Base-by-base conservation (phyloP, 2,113 vertebrate genomes). In the Agelaius phoeniceus region DNA sequence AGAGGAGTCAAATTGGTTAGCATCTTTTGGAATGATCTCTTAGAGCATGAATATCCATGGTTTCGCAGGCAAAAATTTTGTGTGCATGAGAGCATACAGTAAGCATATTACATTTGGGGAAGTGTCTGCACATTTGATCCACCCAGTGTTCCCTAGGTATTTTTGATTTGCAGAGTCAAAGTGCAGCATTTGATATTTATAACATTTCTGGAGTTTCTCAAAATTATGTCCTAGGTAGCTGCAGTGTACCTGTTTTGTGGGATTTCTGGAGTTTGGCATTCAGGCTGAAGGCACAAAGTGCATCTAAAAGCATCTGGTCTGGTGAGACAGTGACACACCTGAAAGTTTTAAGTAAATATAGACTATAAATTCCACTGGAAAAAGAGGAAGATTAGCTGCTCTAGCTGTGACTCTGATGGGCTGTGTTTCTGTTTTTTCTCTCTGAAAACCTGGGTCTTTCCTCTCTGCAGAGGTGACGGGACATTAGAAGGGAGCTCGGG, bases 331-430 rank as follows among this genome's bases (percentile, higher is more conserved):
- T 35, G 58, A 63, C 23, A 67, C 3, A 55, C 3, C 6, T 39
- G 21, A 4, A 72, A 46, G n/a, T 31, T 37, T 18, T 3, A 71
- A 46, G n/a, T 31, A 86, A 63, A 46, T 65, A 48, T 2, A 37
- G 2, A 13, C 4, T 30, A 27, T 18, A 72, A 5, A 6, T 73
- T 72, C 19, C 39, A 11, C 21, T 10, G 5, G 6, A 41, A 80
- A 83, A 69, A n/a, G 22, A 74, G 15, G 80, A 44, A 16, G 28
- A 31, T 5, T 31, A 20, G 3, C 4, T 22, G 2, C 57, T 79
- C 23, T 9, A n/a, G 5, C 15, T 51, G 9, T 62, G 55, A 46
- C 2, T 31, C 10, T 48, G 24, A 24, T 0, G 1, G 10, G 2
- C 4, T 41, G 20, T 2, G 2, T 84, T 87, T 61, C 27, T 65